Base-by-base conservation (phyloP, 1,140 invertebrate genomes). In the Caenorhabditis brenneri region DNA sequence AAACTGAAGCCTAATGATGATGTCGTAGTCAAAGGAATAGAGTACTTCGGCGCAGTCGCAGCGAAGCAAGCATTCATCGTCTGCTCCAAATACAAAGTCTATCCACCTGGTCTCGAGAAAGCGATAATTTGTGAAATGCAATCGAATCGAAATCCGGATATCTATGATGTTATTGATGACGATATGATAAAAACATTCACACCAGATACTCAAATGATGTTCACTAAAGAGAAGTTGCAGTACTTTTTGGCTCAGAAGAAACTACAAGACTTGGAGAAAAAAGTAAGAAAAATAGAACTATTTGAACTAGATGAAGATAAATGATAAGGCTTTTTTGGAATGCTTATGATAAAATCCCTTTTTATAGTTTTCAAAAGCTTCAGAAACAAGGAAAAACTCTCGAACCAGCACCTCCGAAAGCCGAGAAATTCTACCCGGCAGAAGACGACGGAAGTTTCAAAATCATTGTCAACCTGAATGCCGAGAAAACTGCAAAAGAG, bases 41-140 rank as follows among this genome's bases (percentile, higher is more conserved):
- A 46, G 27, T 42, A 24, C 24, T 42, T 42, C 22, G 65, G 65
- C 0, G 33, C 65, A 19, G 7, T 74, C 7, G 36, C 31, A 6
- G 29, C 58, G 16, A 65, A 65, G 36, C 58, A 74, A 0, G 65
- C 36, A 4, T 74, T 74, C n/a, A 27, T 10, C 6, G 65, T 74
- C 12, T 74, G 65, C 22, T 74, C 65, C 65, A 74, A 74, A 24
- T 74, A 74, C 36, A 74, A 74, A 74, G 46, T 74, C 33, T 74
- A 74, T 19, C 65, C 65, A 1, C 19, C 5, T 2, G 3, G 7
- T 9, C 65, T 74, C 2, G 65, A 74, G 27, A 74, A 46, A 42
- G 33, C 36, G 19, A 24, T 74, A 16, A 24, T 74, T 24, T 22
- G n/a, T n/a, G 36, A 74, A 0, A 22, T 74, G 27, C 9, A n/a